Conservation (phyloP, 2,888 invertebrate genomes). For the Brenthis ino region DNA sequence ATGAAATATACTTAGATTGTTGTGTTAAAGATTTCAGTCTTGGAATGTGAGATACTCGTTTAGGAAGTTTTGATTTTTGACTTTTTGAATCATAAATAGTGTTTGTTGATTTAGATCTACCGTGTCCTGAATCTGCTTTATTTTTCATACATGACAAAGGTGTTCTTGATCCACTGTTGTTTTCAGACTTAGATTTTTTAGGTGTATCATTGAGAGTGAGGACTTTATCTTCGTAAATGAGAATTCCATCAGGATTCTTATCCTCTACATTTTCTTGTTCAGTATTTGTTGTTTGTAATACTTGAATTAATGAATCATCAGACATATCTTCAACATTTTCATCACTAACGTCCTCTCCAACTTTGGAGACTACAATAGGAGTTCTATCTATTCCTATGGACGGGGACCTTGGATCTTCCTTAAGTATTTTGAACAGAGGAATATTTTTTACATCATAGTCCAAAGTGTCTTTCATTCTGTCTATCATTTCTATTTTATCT, state of each 20-base stretch:
- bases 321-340: conserved; percentile 76
- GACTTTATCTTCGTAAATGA: conserved; percentile 83
- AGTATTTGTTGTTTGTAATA: conserved; percentile 64
- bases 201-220: conserved; percentile 57
- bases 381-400: conserved; percentile 75
- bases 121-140: conserved; percentile 62
- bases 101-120: conserved; percentile 74
- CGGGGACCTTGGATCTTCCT: conserved; percentile 76
- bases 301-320: conserved; percentile 72
- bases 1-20: conserved; percentile 51
- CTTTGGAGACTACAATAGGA: conserved; percentile 69
- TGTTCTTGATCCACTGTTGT: conserved; percentile 67
- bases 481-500: conserved; percentile 39
- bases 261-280: conserved; percentile 56
- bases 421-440: conserved; percentile 58
- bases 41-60: conserved; percentile 71
- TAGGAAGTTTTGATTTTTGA: conserved; percentile 53
- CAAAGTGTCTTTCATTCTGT: conserved; percentile 13
- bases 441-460: conserved; percentile 43
- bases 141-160: conserved; percentile 79
- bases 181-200: conserved; percentile 63
- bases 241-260: conserved; percentile 71
- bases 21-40: conserved; percentile 68
- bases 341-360: conserved; percentile 48
- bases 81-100: conserved; percentile 63